Percentiles rank a stretch among this genome's conserved stretches.
Conservation (phyloP, 2,888 invertebrate species). For the Phortica okadai region DNA sequence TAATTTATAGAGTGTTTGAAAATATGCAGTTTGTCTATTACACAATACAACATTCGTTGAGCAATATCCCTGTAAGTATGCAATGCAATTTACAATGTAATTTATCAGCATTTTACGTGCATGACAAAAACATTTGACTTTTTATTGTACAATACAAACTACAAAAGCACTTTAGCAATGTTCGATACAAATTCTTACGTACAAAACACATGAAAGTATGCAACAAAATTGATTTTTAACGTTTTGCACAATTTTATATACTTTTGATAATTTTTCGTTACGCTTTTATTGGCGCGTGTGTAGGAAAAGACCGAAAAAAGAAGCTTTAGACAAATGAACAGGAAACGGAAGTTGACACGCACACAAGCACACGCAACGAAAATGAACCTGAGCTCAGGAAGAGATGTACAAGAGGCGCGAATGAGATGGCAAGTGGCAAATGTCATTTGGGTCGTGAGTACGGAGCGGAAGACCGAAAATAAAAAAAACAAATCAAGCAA, state of each 20-base stretch:
- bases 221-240: neutral
- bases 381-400: constrained; percentile 39
- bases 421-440: constrained; percentile 62
- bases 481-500: constrained; percentile 27
- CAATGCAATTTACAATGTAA: neutral
- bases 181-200: neutral
- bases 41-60: neutral
- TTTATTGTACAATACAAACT: constrained; percentile 2
- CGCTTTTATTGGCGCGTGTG: neutral
- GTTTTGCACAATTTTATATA: neutral
- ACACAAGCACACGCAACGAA: constrained; percentile 53
- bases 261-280: neutral
- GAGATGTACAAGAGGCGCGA: constrained; percentile 57
- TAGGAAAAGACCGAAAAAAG: neutral
- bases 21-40: neutral
- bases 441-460: constrained; percentile 58
- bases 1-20: neutral
- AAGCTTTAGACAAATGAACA: constrained; percentile 69
- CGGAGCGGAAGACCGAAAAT: constrained; percentile 24
- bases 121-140: constrained; percentile 40
- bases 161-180: neutral
- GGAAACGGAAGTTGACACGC: constrained; percentile 62
- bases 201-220: neutral
- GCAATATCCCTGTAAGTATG: neutral
- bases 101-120: constrained; percentile 17